Percentiles rank a stretch among this genome's conserved stretches.
phyloP scores from a whole-genome alignment of 2,797 vertebrate genomes.

The Aphelocoma californica region DNA sequence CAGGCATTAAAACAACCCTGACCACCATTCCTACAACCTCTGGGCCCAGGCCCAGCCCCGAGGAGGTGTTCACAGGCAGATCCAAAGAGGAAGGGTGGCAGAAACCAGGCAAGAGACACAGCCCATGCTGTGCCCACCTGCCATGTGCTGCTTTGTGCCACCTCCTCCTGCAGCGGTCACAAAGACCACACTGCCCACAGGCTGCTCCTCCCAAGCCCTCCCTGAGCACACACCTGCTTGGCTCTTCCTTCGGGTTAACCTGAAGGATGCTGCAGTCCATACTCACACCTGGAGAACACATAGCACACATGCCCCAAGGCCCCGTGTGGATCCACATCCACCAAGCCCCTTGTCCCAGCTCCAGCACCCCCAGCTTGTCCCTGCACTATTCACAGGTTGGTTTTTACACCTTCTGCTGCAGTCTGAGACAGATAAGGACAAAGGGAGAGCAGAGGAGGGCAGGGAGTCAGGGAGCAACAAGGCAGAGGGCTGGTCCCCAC shows the following conservation, averaged over 20 bases:
- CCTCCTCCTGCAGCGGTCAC: neutral
- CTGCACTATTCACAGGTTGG: neutral
- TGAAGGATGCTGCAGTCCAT: neutral
- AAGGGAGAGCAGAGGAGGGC: neutral
- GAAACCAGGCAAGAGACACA: neutral
- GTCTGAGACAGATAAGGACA: neutral
- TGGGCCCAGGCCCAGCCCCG: neutral
- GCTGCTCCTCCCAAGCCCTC: neutral
- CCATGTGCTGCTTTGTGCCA: neutral
- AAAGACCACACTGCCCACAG: rapidly evolving
- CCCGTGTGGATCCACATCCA: neutral
- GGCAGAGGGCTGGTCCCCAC: neutral
- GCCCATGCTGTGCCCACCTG: neutral
- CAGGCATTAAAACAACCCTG: neutral
- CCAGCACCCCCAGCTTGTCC: neutral
- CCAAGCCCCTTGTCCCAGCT: neutral
- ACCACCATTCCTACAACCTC: neutral
- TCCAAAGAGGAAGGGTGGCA: neutral
- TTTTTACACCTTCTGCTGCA: neutral
- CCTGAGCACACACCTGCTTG: neutral
- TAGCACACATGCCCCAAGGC: rapidly evolving
- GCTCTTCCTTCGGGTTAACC: neutral
- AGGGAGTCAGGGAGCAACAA: neutral
- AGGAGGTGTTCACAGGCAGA: neutral
- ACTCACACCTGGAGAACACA: neutral